Evolutionary conservation across 2,888 invertebrate genomes (phyloP), one percentile per base, ranked within the genome.

Genomic region (Acronicta alni): DNA sequence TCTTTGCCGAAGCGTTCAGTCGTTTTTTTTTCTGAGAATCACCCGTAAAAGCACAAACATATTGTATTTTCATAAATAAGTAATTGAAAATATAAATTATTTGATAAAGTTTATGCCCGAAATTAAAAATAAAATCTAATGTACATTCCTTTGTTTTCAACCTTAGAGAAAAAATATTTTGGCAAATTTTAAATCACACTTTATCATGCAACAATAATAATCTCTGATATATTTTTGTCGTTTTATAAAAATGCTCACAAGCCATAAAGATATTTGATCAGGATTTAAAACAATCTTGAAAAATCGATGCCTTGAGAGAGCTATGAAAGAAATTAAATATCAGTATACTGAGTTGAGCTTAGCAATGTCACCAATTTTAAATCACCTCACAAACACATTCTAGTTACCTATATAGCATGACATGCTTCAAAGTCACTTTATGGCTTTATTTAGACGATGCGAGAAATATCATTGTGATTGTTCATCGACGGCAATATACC

Each of bases 51-150:
- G 30, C 20, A 3, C 37, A 45, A 12, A 17, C 16, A 4, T 46
- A 54, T 44, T 16, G 23, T 14, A 26, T 35, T 16, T n/a, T n/a
- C n/a, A n/a, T n/a, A n/a, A n/a, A n/a, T n/a, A n/a, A n/a, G n/a
- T n/a, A 26, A n/a, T 20, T n/a, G 54, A 62, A 49, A n/a, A 51
- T 46, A 62, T 56, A 45, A 35, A 38, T 32, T 48, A 59, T 45
- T 7, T 30, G 20, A 30, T 39, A 30, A 17, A 14, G 9, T 49
- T 38, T 17, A 37, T 15, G 30, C 39, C 39, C 68, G 51, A 49
- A 62, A 63, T 56, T 49, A 39, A 67, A 60, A 63, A 68, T 56
- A 63, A 63, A 61, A 68, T 57, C 42, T 57, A 56, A 51, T 23
- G 37, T 39, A 51, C 56, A 35, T 30, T 49, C 55, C n/a, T 62